A percentile compares a stretch with the other conserved stretches of the same genome.
phyloP scores from a whole-genome alignment of 2,797 vertebrate species.

The Rhinogobio ventralis region DNA sequence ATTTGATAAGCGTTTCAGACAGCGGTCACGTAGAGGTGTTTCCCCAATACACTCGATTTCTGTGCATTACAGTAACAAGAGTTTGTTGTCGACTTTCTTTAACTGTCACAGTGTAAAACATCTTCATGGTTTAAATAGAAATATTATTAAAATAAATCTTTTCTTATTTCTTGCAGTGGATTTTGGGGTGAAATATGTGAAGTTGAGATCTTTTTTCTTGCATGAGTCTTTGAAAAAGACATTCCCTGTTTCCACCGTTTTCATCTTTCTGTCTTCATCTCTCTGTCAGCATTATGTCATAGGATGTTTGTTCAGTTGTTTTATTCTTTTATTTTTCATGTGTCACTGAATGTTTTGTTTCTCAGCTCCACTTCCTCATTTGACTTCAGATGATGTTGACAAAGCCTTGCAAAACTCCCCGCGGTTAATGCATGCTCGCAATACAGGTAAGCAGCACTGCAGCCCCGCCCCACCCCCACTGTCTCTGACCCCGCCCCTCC shows the following conservation, averaged over 20 bases:
- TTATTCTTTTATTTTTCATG: slow-evolving; percentile 71
- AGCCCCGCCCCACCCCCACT: slow-evolving; percentile 16
- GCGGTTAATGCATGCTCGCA: slow-evolving; percentile 94
- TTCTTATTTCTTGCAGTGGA: background rate
- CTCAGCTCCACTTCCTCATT: slow-evolving; percentile 93
- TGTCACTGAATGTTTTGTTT: slow-evolving; percentile 74
- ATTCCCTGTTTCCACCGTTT: background rate
- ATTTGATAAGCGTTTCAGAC: no score
- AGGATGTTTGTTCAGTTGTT: slow-evolving; percentile 60
- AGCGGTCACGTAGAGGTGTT: no score
- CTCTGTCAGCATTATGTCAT: slow-evolving; percentile 38
- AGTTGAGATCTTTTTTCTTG: background rate
- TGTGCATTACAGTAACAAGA: background rate
- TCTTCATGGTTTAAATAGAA: background rate
- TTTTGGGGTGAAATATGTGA: slow-evolving; percentile 14
- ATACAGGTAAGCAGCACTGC: slow-evolving; percentile 85
- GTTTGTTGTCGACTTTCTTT: background rate
- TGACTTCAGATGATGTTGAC: slow-evolving; percentile 96
- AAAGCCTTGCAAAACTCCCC: slow-evolving; percentile 94
- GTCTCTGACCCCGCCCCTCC: background rate
- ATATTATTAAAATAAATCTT: background rate
- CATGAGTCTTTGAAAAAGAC: background rate
- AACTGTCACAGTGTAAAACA: background rate
- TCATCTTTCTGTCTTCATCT: slow-evolving; percentile 10
- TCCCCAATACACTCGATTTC: no score